Conservation (phyloP, 2,888 invertebrate genomes). For the Alsophila aescularia region DNA sequence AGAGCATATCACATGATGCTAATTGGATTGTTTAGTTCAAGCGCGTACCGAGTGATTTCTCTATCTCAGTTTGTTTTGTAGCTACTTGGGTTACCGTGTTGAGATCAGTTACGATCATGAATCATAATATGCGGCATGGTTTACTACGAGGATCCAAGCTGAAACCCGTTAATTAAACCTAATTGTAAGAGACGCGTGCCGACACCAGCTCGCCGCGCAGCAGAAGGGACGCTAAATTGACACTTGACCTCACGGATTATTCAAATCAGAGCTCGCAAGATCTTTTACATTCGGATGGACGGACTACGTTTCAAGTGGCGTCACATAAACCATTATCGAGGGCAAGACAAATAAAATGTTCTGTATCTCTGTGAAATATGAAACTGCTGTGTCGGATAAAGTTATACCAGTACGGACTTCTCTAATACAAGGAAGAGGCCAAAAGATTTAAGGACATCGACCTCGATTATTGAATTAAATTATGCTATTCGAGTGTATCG, state of each 20-base stretch:
- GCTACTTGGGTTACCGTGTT: conserved; percentile 16
- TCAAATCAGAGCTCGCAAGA: conserved; percentile 56
- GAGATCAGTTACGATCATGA: conserved; percentile 37
- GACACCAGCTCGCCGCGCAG: conserved; percentile 30
- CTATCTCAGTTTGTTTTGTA: conserved; percentile 8
- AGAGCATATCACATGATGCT: neutral
- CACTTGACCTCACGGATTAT: conserved; percentile 68
- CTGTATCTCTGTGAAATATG: conserved; percentile 1
- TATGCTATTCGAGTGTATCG: conserved; percentile 26
- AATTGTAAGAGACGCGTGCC: conserved; percentile 59
- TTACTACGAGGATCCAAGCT: conserved; percentile 45
- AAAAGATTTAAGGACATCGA: conserved; percentile 26
- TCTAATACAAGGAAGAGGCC: neutral
- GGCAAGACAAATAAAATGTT: neutral
- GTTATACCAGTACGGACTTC: neutral
- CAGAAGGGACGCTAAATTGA: conserved; percentile 60
- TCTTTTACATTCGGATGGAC: conserved; percentile 27
- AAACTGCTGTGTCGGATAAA: neutral
- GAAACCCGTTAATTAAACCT: conserved; percentile 64
- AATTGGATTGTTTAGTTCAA: neutral
- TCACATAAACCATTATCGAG: conserved; percentile 11
- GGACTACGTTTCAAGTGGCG: conserved; percentile 25
- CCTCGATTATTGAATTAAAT: conserved; percentile 32
- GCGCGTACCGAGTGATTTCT: conserved; percentile 6
- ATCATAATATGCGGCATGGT: conserved; percentile 42